Conservation (phyloP, 2,888 invertebrate genomes). For the Acanthosepion pharaonis region DNA sequence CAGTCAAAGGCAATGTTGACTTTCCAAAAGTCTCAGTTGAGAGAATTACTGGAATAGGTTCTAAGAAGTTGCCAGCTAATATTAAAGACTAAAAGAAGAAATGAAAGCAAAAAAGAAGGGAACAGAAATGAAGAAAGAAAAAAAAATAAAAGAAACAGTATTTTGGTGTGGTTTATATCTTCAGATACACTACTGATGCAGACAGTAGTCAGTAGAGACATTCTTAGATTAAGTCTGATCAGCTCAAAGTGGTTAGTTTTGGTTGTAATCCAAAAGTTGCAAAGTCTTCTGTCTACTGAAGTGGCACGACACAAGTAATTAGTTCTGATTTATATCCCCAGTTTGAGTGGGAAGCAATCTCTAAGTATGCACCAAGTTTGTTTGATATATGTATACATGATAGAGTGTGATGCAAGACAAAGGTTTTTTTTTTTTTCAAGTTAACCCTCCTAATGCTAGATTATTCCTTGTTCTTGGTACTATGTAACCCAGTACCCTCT, state of each 20-base stretch:
- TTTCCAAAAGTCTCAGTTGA: constrained; percentile 13
- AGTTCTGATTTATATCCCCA: background rate
- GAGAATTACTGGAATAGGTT: background rate
- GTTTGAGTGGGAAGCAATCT: background rate
- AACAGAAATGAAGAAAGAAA: background rate
- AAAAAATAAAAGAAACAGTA: background rate
- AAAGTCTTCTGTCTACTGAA: background rate
- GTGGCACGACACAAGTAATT: constrained; percentile 21
- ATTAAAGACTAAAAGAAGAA: background rate
- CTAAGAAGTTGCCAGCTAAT: background rate
- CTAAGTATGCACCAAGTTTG: background rate
- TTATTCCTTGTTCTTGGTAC: background rate
- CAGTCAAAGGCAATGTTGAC: background rate
- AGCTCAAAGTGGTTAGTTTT: constrained; percentile 23
- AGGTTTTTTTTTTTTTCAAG: background rate
- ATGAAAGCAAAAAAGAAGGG: background rate
- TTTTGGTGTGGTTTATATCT: background rate
- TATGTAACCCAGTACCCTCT: too few relatives aligned
- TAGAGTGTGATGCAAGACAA: background rate
- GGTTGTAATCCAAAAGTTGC: constrained; percentile 33
- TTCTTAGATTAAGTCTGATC: constrained; percentile 9
- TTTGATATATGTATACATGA: background rate
- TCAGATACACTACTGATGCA: background rate
- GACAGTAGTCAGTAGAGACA: background rate
- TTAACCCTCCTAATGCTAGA: background rate